Evolutionary conservation across 2,888 invertebrate genomes (phyloP), one percentile per base, ranked within the genome.

Genomic region (Marronus borbonicus): DNA sequence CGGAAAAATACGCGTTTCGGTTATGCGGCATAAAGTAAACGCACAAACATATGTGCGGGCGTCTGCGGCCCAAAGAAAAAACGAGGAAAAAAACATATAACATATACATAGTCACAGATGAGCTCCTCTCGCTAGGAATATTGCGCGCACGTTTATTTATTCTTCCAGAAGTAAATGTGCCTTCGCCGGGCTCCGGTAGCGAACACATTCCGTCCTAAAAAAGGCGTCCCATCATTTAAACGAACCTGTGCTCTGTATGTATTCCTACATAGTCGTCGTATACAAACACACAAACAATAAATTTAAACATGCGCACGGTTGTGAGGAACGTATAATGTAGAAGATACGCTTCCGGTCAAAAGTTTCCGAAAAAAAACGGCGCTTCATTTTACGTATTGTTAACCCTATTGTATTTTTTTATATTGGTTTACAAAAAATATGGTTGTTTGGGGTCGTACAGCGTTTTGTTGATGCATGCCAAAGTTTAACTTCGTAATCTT

Each of bases 1-100:
- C 20, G 17, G 58, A 58, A 72, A 72, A 72, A 72, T 50, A 58
- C 58, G 58, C 72, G 58, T 72, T 72, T 58, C 17, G 55, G 72
- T 72, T 58, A 58, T 72, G 72, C 24, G 72, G 72, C 72, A 72
- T 58, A 72, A 72, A 72, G 39, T 72, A 72, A 72, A 72, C 58
- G 58, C 72, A 58, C 58, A 58, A 31, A 28, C 49, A 66, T 66
- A 24, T 72, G 72, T 72, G 72, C 58, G 39, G 36, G 28, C 49
- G 58, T 55, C 58, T 72, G 24, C 58, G 72, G 72, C 58, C 72
- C 36, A 12, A 72, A n/a, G n/a, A 70, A 68, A 55, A 31, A 72
- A 72, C 31, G 58, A 58, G 58, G 17, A 55, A 55, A 58, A 70
- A 72, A 69, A 69, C 12, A 50, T 20, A 36, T 36, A 72, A 72